A percentile compares a stretch with the other conserved stretches of the same genome.
phyloP scores from a whole-genome alignment of 2,113 vertebrate species.

The Chinchilla lanigera region DNA sequence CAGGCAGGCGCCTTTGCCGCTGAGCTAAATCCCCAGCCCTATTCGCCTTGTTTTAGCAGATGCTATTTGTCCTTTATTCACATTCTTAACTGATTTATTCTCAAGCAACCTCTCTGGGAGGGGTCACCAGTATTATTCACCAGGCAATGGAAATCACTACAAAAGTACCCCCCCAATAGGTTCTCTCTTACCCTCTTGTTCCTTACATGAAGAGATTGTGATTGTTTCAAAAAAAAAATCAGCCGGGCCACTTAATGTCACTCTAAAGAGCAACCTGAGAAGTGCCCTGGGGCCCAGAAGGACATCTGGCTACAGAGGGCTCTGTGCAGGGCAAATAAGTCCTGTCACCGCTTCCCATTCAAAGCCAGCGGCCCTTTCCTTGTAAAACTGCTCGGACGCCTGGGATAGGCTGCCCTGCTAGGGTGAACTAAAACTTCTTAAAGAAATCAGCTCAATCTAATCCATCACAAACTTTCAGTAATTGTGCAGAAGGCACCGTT shows the following conservation, averaged over 20 bases:
- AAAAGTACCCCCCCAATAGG: neutral
- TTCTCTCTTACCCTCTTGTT: neutral
- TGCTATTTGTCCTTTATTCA: neutral
- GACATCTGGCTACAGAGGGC: neutral
- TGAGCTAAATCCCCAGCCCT: too few relatives aligned
- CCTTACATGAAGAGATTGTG: neutral
- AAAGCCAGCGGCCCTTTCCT: neutral
- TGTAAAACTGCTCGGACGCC: neutral
- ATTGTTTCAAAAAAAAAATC: conserved; percentile 21
- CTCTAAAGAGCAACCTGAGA: neutral
- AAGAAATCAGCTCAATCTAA: neutral
- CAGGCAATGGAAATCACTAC: neutral
- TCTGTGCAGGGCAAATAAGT: neutral
- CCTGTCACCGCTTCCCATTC: neutral
- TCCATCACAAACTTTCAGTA: neutral
- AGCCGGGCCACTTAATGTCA: neutral
- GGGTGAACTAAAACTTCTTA: neutral
- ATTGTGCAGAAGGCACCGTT: neutral
- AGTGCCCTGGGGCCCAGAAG: neutral
- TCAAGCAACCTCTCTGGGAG: neutral
- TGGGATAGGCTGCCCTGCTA: neutral
- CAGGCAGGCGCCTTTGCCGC: too few relatives aligned
- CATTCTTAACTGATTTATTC: neutral
- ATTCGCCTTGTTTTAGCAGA: neutral
- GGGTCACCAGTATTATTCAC: neutral